phyloP scores from a whole-genome alignment of 2,113 vertebrate species.

The Thryonomys swinderianus region DNA sequence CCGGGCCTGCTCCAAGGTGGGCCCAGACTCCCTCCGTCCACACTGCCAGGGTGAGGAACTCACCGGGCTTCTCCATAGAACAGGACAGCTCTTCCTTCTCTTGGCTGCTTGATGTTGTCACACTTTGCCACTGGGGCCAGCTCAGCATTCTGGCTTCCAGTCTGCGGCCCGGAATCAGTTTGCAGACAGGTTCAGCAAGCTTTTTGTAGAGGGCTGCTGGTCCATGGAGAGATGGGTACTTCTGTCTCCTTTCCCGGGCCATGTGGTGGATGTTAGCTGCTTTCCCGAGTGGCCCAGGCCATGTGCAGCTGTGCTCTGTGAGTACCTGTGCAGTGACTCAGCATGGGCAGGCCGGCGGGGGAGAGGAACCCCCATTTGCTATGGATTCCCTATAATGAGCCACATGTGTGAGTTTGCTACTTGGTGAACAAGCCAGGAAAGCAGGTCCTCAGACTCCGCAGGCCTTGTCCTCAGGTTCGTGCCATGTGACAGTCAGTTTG shows the following conservation, averaged over 20 bases:
- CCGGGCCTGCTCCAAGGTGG: not conserved
- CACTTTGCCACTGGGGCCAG: not conserved
- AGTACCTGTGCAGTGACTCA: not conserved
- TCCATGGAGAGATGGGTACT: not conserved
- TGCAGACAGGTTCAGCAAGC: not conserved
- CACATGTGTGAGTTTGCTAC: not conserved
- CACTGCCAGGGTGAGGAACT: not conserved
- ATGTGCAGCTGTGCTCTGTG: not conserved
- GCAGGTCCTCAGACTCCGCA: not conserved
- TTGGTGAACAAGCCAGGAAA: not conserved
- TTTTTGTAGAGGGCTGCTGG: not conserved
- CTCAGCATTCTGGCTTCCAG: not conserved
- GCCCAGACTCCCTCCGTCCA: not conserved
- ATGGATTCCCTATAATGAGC: not conserved
- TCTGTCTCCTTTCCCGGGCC: not conserved
- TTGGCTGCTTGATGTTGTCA: not conserved
- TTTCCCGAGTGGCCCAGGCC: not conserved
- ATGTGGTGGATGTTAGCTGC: not conserved
- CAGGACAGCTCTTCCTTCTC: not conserved
- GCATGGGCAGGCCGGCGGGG: not conserved
- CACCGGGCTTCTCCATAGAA: not conserved
- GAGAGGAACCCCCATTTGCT: not conserved
- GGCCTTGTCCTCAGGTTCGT: not conserved
- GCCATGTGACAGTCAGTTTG: conserved; percentile 18
- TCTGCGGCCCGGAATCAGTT: not conserved